Evolutionary conservation across 1,140 invertebrate species (phyloP).

Genomic region (Dermatophagoides farinae): DNA sequence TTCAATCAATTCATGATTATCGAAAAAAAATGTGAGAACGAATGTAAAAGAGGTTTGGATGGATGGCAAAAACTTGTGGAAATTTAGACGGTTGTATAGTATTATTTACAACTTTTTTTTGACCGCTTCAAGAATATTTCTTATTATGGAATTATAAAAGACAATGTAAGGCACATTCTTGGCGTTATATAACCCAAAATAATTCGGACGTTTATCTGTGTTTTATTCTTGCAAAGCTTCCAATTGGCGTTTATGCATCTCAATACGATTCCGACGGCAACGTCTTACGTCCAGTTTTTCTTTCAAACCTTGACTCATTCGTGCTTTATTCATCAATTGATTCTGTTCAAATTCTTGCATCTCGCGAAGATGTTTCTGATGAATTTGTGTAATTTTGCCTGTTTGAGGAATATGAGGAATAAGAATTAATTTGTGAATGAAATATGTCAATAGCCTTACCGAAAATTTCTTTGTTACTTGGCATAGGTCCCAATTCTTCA

Average conservation of each 20-base stretch:
- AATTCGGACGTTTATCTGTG: not conserved
- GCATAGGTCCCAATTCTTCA: conserved; percentile 26
- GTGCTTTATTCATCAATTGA: conserved; percentile 25
- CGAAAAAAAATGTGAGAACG: too few species aligned
- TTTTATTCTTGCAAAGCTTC: conserved; percentile 14
- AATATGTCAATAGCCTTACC: conserved; percentile 19
- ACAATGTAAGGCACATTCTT: not conserved
- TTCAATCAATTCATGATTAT: too few species aligned
- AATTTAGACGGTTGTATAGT: too few species aligned
- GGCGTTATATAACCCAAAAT: not conserved
- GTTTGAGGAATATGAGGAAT: not conserved
- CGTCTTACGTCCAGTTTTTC: conserved; percentile 23
- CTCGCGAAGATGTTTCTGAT: conserved; percentile 24
- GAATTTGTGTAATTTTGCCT: conserved; percentile 26
- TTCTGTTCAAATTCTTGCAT: conserved; percentile 24
- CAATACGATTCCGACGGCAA: conserved; percentile 17
- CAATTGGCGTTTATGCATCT: conserved; percentile 17
- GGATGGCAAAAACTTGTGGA: too few species aligned
- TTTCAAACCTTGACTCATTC: conserved; percentile 25
- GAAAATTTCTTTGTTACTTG: conserved; percentile 26
- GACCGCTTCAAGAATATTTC: too few species aligned
- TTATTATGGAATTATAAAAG: too few species aligned
- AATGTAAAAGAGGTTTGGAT: too few species aligned
- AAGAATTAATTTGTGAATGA: not conserved
- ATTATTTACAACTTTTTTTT: too few species aligned